A percentile compares a stretch with the other conserved stretches of the same genome.
Evolutionary conservation across 2,113 vertebrate species (phyloP).

Genomic region (Meleagris gallopavo): DNA sequence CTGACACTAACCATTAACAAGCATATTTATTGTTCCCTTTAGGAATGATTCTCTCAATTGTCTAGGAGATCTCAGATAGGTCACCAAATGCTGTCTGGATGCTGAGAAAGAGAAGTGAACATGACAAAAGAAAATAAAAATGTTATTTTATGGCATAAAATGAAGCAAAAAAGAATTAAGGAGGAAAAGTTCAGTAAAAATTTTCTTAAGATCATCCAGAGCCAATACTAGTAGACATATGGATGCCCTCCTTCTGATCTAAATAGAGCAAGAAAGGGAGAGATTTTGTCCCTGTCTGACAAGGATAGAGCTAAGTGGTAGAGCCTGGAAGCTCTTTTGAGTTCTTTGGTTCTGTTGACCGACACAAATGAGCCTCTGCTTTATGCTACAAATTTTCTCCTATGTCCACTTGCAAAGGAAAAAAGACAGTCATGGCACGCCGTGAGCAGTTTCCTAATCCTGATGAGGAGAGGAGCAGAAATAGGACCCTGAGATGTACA

Average conservation of each 20-base stretch:
- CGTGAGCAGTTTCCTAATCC: not conserved
- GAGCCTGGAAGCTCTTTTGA: not conserved
- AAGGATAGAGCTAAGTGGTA: not conserved
- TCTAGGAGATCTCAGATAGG: not conserved
- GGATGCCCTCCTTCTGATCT: not conserved
- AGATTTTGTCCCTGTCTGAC: not conserved
- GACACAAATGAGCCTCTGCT: not conserved
- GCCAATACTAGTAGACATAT: not conserved
- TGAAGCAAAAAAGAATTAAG: not conserved
- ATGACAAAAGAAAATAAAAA: not conserved
- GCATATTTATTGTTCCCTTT: not conserved
- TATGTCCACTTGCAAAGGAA: not conserved
- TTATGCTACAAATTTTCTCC: not conserved
- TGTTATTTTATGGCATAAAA: rapidly evolving
- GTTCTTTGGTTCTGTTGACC: not conserved
- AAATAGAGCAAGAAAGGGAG: not conserved
- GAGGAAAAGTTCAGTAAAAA: not conserved
- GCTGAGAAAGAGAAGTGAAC: not conserved
- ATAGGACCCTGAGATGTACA: not conserved
- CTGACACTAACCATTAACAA: not conserved
- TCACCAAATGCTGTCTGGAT: not conserved
- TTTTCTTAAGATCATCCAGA: not conserved
- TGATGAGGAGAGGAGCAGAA: not conserved
- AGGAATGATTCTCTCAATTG: not conserved
- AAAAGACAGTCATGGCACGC: not conserved